Evolutionary conservation across 2,113 vertebrate genomes (phyloP), one percentile per base, ranked within the genome.

Genomic region (Camelus bactrianus): DNA sequence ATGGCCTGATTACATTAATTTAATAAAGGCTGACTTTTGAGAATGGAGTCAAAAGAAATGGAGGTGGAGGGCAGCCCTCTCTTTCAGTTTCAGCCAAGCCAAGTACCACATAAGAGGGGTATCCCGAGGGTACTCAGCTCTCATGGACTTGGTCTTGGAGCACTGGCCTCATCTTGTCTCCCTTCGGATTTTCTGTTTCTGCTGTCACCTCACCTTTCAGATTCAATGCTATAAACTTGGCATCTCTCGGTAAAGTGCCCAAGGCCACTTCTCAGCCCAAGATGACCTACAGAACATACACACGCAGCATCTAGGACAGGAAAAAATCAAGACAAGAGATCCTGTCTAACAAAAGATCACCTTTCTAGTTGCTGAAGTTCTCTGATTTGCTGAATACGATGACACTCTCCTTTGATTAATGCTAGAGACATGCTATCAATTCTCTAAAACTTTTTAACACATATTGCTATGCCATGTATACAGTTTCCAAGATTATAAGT

Each of bases 1-100:
- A 65, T 54, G 26, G 19, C 72, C 89, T 90, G 72, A 52, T 58
- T 82, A 60, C 69, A 89, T 83, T 54, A 77, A 65, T 50, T 52
- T 56, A 85, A 90, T 70, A 85, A 90, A 94, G 50, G 32, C 13
- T 89, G 48, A 26, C 67, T 67, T 89, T 94, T 96, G 73, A 84
- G 24, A 79, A 87, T n/a, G 26, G 35, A 67, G 9, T 60, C 38
- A 89, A 91, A 95, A 38, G 24, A 70, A 64, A 70, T 30, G 26
- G 35, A 76, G 50, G n/a, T 50, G 30, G 42, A 80, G 15, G 70
- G 26, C 28, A 30, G 46, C 17, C 13, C 70, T 83, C 58, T 80
- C 64, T 82, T 22, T 32, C 16, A 50, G 30, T 16, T 86, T 92
- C 15, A 58, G 19, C 35, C 48, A 84, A 95, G 32, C 32, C 32